phyloP scores from a whole-genome alignment of 1,140 invertebrate species.

The Bombus picipes region DNA sequence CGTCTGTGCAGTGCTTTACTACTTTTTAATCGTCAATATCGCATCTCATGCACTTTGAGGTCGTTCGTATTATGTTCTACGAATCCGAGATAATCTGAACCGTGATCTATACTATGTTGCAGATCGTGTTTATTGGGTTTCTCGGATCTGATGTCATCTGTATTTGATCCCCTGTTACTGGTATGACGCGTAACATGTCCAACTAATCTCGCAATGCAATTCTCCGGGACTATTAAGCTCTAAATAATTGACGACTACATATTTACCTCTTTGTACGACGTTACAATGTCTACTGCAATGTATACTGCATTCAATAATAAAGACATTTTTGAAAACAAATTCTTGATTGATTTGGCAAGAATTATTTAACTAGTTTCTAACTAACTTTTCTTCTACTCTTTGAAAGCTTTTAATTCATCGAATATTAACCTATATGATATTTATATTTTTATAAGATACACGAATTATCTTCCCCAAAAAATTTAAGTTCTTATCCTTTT shows the following conservation, averaged over 20 bases:
- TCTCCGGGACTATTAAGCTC: neutral
- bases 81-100: neutral
- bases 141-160: constrained; percentile 15
- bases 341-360: neutral
- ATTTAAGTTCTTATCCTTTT: neutral
- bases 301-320: neutral
- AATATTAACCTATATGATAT: neutral
- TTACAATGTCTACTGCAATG: neutral
- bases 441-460: neutral
- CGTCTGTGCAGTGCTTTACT: too few species aligned
- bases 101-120: neutral
- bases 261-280: neutral
- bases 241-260: neutral
- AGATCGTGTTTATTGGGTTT: constrained; percentile 13
- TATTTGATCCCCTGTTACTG: constrained; percentile 6
- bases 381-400: too few species aligned
- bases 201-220: neutral
- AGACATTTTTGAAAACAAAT: neutral
- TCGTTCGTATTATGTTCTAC: constrained; percentile 2
- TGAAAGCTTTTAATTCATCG: neutral
- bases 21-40: neutral
- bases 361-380: too few species aligned
- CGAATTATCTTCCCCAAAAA: neutral
- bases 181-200: neutral
- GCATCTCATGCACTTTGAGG: neutral